Evolutionary conservation across 1,140 invertebrate genomes (phyloP).

Genomic region (Cydia pomonella): DNA sequence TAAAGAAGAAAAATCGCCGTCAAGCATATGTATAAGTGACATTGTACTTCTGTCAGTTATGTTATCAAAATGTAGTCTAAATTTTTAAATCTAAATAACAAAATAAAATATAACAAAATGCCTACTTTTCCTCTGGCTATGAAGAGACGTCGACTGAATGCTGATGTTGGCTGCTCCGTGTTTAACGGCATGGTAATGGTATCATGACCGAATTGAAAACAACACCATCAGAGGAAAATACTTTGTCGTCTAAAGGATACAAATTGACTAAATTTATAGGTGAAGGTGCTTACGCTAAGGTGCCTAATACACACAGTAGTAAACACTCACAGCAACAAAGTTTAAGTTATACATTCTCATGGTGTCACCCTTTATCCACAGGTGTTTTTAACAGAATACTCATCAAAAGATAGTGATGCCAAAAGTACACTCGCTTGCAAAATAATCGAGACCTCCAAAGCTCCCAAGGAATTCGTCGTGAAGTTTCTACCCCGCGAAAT

Average conservation of each 20-base stretch:
- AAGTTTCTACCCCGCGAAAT: constrained; percentile 90
- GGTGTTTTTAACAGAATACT: constrained; percentile 83
- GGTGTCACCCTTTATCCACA: constrained; percentile 43
- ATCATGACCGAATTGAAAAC: constrained; percentile 77
- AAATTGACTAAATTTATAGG: constrained; percentile 82
- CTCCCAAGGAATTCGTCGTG: constrained; percentile 86
- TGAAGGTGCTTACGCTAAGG: constrained; percentile 86
- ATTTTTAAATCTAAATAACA: constrained; percentile 7
- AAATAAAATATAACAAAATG: constrained; percentile 60
- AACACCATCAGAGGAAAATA: constrained; percentile 81
- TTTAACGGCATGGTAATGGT: constrained; percentile 48
- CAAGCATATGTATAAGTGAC: background rate
- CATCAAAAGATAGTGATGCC: constrained; percentile 65
- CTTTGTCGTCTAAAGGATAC: constrained; percentile 82
- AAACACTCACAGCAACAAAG: background rate
- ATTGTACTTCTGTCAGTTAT: constrained; percentile 17
- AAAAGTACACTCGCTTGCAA: constrained; percentile 83
- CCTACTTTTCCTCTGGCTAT: constrained; percentile 46
- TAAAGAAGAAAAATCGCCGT: background rate
- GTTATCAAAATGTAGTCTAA: constrained; percentile 28
- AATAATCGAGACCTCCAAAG: constrained; percentile 86
- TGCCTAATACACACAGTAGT: constrained; percentile 43
- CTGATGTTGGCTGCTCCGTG: constrained; percentile 43
- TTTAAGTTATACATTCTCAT: constrained; percentile 23
- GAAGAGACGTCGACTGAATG: constrained; percentile 40